A percentile compares a stretch with the other conserved stretches of the same genome.
Evolutionary conservation across 2,888 invertebrate species (phyloP).

Genomic region (Tetramorium bicarinatum): DNA sequence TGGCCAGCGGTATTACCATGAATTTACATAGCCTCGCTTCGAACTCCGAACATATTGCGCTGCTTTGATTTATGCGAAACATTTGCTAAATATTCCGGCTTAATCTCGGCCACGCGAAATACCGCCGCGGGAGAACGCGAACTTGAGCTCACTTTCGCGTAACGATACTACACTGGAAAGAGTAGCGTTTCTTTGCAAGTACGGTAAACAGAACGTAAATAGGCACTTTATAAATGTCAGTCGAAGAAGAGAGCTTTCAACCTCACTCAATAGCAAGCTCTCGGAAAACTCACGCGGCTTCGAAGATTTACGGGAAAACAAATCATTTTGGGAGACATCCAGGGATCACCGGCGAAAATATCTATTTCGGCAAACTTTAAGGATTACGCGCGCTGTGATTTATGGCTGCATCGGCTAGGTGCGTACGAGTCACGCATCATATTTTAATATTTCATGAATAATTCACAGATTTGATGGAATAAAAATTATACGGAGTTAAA

Average conservation of each 20-base stretch:
- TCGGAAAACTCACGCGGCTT: constrained; percentile 56
- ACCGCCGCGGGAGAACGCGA: constrained; percentile 57
- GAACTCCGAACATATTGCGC: constrained; percentile 84
- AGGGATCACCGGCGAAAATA: constrained; percentile 37
- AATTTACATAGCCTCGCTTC: constrained; percentile 84
- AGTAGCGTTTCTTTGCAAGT: not conserved
- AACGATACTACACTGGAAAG: not conserved
- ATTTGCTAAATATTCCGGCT: constrained; percentile 85
- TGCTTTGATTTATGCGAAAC: constrained; percentile 85
- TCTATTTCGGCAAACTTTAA: constrained; percentile 59
- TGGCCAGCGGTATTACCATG: constrained; percentile 84
- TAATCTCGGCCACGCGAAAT: constrained; percentile 81
- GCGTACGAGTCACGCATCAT: constrained; percentile 28
- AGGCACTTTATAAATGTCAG: constrained; percentile 63
- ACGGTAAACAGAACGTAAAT: constrained; percentile 32
- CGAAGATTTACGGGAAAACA: constrained; percentile 67
- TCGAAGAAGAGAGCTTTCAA: not conserved
- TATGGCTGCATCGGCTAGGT: constrained; percentile 51
- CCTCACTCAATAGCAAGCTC: constrained; percentile 52
- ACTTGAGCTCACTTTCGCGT: constrained; percentile 65
- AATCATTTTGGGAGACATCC: constrained; percentile 61
- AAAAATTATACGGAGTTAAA: constrained; percentile 25
- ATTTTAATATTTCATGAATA: constrained; percentile 47
- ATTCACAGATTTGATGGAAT: constrained; percentile 27
- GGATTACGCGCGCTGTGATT: constrained; percentile 56